Base-by-base conservation (phyloP, 2,113 vertebrate species). In the Microtus ochrogaster region DNA sequence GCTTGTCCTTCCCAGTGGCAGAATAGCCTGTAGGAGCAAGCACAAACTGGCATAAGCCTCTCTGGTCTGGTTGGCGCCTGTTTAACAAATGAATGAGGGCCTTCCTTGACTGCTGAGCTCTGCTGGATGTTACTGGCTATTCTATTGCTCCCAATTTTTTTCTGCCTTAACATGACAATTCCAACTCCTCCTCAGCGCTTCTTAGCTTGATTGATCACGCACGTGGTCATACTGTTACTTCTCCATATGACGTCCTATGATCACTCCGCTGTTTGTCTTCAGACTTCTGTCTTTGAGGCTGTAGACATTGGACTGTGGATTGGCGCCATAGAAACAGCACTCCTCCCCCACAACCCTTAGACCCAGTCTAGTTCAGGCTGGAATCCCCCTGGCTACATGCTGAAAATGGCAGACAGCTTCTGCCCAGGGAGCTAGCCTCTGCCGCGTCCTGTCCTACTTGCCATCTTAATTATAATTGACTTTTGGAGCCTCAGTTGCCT, bases 381-480 rank as follows among this genome's bases (percentile, higher is more conserved):
- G 76, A 84, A 36, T 33, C 41, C 3, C 39, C 16, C 39, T 86
- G n/a, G 52, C 3, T 65, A 14, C 33, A 52, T 85, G 7, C 72
- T 92, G 21, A 81, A 90, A 94, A 58, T 41, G 30, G 74, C 41
- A 84, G 33, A 55, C n/a, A 94, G 47, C 21, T 78, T 96, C 41
- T 92, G 8, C 61, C 63, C 77, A 85, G 77, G 92, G 47, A 81
- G 30, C 16, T 74, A 14, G 89, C n/a, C 30, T 96, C 47, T 94
- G 33, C 74, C 41, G 92, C 16, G 3, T 41, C 82, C 3, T 58
- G 30, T 7, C 30, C 79, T 74, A 2, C 28, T 89, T 82, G 17
- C 21, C 39, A 90, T 24, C 13, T 87, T 74, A 87, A 76, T 1
- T 16, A 39, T 84, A 84, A 58, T 41, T 74, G 76, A 84, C 44